Percentiles rank a stretch among this genome's conserved stretches.
phyloP scores from a whole-genome alignment of 2,888 invertebrate species.

The Patella depressa region DNA sequence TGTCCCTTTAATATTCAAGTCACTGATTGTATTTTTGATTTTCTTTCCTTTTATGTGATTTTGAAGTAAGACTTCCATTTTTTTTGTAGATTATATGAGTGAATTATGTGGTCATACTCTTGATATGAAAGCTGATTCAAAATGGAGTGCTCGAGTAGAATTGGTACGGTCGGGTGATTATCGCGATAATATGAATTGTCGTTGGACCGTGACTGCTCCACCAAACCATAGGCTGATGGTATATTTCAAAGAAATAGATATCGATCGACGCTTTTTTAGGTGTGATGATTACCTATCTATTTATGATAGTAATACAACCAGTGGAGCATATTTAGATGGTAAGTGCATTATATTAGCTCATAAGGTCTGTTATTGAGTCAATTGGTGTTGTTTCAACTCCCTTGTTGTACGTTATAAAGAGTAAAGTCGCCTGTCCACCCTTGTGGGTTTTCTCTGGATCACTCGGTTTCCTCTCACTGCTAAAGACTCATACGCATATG shows the following conservation, averaged over 20 bases:
- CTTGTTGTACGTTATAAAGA: no score
- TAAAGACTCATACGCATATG: no score
- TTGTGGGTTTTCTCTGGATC: no score
- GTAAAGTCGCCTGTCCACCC: no score
- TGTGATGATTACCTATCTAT: constrained; percentile 15
- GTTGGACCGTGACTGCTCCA: constrained; percentile 4
- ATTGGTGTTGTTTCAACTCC: no score
- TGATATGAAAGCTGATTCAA: background rate
- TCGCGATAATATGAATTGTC: constrained; percentile 5
- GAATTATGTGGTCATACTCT: background rate
- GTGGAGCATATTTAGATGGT: background rate
- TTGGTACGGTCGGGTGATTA: background rate
- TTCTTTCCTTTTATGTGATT: background rate
- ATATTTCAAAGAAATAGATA: constrained; percentile 4
- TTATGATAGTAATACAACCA: background rate
- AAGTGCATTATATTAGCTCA: no score
- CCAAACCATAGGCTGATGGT: background rate
- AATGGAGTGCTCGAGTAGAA: constrained; percentile 3
- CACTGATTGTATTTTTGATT: no score
- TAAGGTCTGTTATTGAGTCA: no score
- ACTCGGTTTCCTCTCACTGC: no score
- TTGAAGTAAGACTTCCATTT: background rate
- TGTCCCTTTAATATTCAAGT: no score
- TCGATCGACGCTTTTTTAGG: background rate
- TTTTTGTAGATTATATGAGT: constrained; percentile 10